Base-by-base conservation (phyloP, 2,888 invertebrate genomes). In the Aphrophora alni region DNA sequence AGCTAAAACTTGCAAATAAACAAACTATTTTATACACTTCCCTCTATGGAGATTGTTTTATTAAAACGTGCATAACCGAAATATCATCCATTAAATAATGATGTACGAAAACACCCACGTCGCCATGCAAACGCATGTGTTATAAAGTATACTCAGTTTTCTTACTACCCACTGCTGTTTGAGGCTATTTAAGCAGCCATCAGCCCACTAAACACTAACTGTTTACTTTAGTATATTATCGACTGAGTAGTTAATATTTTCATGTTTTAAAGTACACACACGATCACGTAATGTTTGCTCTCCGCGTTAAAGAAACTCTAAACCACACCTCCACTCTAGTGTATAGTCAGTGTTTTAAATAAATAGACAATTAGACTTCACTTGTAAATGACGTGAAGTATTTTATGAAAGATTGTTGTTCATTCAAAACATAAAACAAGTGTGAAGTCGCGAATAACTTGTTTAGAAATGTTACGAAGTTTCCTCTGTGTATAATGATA, bases 351-450 rank as follows among this genome's bases (percentile, higher is more conserved):
- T 59, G 59, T 21, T 59, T 59, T 59, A 59, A 59, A 59, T 59
- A 59, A 59, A 59, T 59, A 59, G 59, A 59, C 59, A 59, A 59
- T 59, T 59, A 59, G 59, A 59, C 12, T 59, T 59, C 59, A 59
- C 21, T 4, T 59, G 59, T 21, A 59, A 59, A 59, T 59, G n/a
- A 21, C 4, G 59, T 59, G 14, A 59, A 59, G 21, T 59, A 59
- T 17, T 14, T 44, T 33, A 5, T 44, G 8, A 44, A 17, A 2
- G 14, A 44, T 14, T 44, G 44, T 14, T 33, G 33, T 33, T 33
- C 33, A 7, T 10, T 4, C 44, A 44, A 10, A 1, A 44, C 44
- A 44, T 5, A 4, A 44, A 44, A 14, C 14, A 44, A 44, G 44
- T 44, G 44, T 44, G 14, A 44, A 17, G 1, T 14, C 12, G 17